Evolutionary conservation across 2,113 vertebrate genomes (phyloP).

Genomic region (Haemorhous mexicanus): DNA sequence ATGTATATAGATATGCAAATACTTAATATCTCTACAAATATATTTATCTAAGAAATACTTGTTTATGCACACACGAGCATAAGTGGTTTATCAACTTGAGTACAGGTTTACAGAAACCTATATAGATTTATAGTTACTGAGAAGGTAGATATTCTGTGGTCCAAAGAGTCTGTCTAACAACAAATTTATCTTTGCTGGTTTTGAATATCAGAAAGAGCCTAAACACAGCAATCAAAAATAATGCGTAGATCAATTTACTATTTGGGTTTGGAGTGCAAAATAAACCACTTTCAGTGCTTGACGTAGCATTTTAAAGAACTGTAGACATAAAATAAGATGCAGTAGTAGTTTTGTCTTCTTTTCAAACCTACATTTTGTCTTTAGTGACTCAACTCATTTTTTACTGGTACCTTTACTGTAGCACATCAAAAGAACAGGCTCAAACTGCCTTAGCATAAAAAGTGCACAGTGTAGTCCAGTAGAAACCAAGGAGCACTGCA

Average conservation of each 20-base stretch:
- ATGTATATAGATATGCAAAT: neutral
- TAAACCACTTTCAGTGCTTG: neutral
- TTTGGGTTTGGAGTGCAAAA: neutral
- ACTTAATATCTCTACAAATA: neutral
- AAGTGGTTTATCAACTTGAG: neutral
- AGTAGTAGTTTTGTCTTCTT: neutral
- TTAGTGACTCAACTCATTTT: neutral
- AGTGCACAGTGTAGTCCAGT: neutral
- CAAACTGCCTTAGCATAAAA: neutral
- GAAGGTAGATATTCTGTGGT: neutral
- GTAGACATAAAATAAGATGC: neutral
- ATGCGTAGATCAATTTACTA: neutral
- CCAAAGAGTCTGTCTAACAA: neutral
- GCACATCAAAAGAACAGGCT: neutral
- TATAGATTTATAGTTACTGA: neutral
- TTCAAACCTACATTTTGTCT: neutral
- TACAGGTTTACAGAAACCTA: neutral
- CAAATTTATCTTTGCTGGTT: neutral
- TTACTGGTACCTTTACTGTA: neutral
- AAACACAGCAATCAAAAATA: neutral
- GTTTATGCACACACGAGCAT: neutral
- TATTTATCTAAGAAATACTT: neutral
- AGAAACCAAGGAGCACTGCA: neutral
- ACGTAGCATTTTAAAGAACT: neutral
- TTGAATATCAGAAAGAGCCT: neutral